Evolutionary conservation across 2,113 vertebrate genomes (phyloP).

Genomic region (Acrocephalus arundinaceus): DNA sequence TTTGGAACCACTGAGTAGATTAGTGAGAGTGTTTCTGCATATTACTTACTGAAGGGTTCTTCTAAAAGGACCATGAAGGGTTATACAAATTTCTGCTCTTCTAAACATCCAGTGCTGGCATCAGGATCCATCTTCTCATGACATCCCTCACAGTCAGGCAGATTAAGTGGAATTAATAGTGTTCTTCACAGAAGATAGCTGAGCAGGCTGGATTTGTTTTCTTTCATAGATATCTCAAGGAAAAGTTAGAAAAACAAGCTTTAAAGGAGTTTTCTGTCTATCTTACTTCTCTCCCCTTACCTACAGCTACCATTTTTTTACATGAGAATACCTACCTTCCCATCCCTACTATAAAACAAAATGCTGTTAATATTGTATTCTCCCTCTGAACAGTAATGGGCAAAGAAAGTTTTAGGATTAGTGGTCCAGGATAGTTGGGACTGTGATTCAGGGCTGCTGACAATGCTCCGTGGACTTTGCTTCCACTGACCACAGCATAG

Average conservation of each 20-base stretch:
- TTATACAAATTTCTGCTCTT: not conserved
- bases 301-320: not conserved
- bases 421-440: not conserved
- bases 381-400: not conserved
- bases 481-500: not conserved
- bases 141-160: not conserved
- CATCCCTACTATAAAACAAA: not conserved
- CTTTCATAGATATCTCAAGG: not conserved
- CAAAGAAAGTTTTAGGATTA: not conserved
- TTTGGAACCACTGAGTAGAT: not conserved
- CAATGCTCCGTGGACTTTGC: not conserved
- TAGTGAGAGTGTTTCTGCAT: not conserved
- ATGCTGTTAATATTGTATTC: not conserved
- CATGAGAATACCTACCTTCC: not conserved
- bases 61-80: not conserved
- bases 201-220: not conserved
- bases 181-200: not conserved
- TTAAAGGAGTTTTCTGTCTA: not conserved
- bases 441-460: not conserved
- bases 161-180: not conserved
- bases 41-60: not conserved
- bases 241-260: not conserved
- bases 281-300: not conserved
- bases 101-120: not conserved
- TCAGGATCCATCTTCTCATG: not conserved